These are phyloP conservation scores for Gymnarchus niloticus DNA, from an alignment of 2,113 vertebrate genomes.

Conservation along the genomic window DNA sequence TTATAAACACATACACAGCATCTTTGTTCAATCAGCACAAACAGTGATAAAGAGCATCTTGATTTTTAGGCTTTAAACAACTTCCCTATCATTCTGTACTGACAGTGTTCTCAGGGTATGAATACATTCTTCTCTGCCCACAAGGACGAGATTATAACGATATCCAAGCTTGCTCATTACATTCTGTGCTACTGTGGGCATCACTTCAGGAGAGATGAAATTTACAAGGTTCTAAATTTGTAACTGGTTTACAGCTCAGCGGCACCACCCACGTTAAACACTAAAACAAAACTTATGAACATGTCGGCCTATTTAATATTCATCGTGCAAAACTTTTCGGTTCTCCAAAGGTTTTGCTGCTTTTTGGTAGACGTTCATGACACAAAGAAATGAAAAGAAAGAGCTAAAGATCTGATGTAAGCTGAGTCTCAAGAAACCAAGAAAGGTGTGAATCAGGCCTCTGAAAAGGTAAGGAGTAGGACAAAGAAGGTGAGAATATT, in stretches of 20 bases:
- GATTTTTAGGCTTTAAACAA: neutral
- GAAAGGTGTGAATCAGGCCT: neutral
- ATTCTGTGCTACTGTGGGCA: neutral
- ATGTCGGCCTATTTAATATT: neutral
- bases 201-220: slow-evolving; percentile 15
- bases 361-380: neutral
- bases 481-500: neutral
- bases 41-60: neutral
- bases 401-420: neutral
- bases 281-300: neutral
- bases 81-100: neutral
- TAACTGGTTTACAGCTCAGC: neutral
- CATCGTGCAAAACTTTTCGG: neutral
- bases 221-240: slow-evolving; percentile 6
- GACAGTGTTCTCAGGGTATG: neutral
- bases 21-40: too few relatives aligned
- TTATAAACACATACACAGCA: too few relatives aligned
- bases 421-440: neutral
- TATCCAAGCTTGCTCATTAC: neutral
- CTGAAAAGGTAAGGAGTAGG: neutral
- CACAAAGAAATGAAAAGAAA: neutral
- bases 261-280: neutral
- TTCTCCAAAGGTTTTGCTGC: neutral
- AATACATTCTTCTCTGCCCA: neutral
- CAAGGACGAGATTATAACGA: slow-evolving; percentile 7